Evolutionary conservation across 2,888 invertebrate species (phyloP).

Genomic region (Clunio marinus): DNA sequence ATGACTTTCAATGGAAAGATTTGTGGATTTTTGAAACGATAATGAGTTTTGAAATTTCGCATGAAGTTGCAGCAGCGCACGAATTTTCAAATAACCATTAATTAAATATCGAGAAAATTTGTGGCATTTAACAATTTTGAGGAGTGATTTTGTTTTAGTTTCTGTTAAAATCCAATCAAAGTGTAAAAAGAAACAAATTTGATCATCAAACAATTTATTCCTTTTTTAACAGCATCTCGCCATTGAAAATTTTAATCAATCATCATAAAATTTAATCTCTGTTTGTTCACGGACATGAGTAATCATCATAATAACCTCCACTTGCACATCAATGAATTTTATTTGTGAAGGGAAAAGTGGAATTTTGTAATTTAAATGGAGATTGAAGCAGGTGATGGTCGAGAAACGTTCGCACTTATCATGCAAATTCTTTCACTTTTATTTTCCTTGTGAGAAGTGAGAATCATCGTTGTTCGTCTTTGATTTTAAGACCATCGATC

Average conservation of each 20-base stretch:
- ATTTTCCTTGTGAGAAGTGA: neutral
- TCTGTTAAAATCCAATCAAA: no score
- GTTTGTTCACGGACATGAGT: neutral
- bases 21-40: neutral
- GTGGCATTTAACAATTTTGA: no score
- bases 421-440: constrained; percentile 7
- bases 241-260: no score
- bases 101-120: no score
- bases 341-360: no score
- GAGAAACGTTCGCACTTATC: neutral
- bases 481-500: neutral
- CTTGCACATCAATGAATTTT: neutral
- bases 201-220: no score
- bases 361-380: no score
- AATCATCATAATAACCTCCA: constrained; percentile 6
- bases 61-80: neutral
- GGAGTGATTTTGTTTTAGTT: no score
- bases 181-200: no score
- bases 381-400: neutral
- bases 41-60: neutral
- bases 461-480: neutral
- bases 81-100: no score
- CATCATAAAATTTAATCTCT: neutral
- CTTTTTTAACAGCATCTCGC: no score
- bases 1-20: neutral